Conservation (phyloP, 2,797 vertebrate genomes). For the Calcarius lapponicus region DNA sequence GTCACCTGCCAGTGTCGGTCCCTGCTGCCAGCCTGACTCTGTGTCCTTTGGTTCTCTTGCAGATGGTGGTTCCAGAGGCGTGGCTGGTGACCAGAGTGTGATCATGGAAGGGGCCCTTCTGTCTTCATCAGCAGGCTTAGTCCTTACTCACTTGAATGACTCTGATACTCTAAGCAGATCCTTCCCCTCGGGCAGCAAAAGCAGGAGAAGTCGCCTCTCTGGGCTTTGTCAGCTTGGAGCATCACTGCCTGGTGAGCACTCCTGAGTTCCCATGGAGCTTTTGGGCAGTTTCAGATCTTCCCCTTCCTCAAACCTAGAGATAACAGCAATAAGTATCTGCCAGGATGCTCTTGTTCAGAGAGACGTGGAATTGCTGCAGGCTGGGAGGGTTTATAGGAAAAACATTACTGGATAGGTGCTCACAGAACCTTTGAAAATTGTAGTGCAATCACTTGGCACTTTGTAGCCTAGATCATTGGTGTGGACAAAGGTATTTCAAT, state of each 20-base stretch:
- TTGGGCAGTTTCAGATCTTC: neutral
- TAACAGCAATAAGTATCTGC: neutral
- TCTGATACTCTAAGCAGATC: constrained; percentile 73
- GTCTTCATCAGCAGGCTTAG: neutral
- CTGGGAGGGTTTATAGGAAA: neutral
- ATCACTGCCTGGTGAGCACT: constrained; percentile 73
- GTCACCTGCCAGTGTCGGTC: fast-evolving
- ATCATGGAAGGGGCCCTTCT: constrained; percentile 14
- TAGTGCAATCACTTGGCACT: neutral
- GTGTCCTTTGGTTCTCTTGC: neutral
- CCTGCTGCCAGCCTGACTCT: neutral
- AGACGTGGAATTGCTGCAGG: neutral
- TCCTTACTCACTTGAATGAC: neutral
- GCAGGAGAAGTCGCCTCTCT: constrained; percentile 70
- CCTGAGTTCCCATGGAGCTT: neutral
- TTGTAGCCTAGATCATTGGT: neutral
- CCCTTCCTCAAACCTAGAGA: neutral
- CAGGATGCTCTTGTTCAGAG: neutral
- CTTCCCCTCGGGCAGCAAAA: constrained; percentile 69
- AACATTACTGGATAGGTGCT: neutral
- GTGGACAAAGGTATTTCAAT: neutral
- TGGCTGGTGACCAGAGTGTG: fast-evolving
- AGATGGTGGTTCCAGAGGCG: neutral
- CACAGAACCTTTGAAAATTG: neutral
- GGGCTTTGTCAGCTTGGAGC: constrained; percentile 70